Evolutionary conservation across 2,797 vertebrate species (phyloP), one percentile per base, ranked within the genome.

Genomic region (Oophaga sylvatica): DNA sequence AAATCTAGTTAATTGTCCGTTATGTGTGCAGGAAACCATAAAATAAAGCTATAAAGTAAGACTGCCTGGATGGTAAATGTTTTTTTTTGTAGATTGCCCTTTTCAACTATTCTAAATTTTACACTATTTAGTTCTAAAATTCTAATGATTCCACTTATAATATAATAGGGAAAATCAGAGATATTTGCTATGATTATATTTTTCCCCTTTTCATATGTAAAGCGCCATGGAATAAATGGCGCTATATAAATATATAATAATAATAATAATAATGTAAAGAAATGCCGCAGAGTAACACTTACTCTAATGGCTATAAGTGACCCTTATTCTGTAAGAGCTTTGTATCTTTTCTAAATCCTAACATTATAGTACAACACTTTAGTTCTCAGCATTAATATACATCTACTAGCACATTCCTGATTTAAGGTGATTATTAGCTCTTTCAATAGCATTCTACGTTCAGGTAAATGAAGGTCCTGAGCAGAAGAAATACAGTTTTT

Each of bases 401-500:
- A 59, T 73, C 29, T 59, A 15, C 73, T 19, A 60, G 53, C 31
- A 71, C 57, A 75, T 60, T 73, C 31, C 17, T 73, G 29, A 81
- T 81, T 59, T 59, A 41, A 73, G 22, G 35, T 84, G 82, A 84
- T 75, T 65, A 73, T 84, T 41, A 70, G 29, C 68, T 48, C 57
- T 22, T 83, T 75, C 31, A 75, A 19, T 84, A 60, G 45, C 10
- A 0, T 17, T 73, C 19, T 73, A 15, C 20, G 60, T 22, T 53
- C 20, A 75, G 31, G 70, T 75, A 59, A 67, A 67, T 67, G 13
- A 81, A 81, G 35, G 60, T 26, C 60, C 59, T 70, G 71, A 71
- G 86, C 91, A 80, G 12, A 79, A 29, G 48, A 26, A 56, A 77
- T 56, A 17, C 26, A 84, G 76, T 53, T 80, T 85, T 92, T 56